phyloP scores from a whole-genome alignment of 2,113 vertebrate genomes.

The Cebus imitator region DNA sequence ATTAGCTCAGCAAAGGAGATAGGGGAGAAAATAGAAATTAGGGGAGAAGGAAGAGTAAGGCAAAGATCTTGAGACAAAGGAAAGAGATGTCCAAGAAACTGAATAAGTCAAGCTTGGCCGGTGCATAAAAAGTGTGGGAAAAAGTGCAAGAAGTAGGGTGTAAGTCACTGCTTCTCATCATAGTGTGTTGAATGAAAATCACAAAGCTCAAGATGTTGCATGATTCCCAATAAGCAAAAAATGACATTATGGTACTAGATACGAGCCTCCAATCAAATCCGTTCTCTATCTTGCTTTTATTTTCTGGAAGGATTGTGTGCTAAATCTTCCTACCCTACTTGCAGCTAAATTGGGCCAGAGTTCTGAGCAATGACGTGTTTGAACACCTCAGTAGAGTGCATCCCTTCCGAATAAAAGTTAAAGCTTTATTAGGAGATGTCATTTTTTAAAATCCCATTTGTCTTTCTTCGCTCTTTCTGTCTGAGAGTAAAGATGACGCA shows the following conservation, averaged over 20 bases:
- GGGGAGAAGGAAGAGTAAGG: background rate
- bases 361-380: background rate
- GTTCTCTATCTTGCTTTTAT: background rate
- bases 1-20: background rate
- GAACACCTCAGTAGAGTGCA: background rate
- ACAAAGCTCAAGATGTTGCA: background rate
- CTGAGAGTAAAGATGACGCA: background rate
- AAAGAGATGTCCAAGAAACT: background rate
- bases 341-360: background rate
- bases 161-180: background rate
- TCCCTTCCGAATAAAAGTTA: background rate
- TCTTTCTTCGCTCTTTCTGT: background rate
- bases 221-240: background rate
- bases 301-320: background rate
- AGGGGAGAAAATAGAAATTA: background rate
- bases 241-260: background rate
- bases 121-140: background rate
- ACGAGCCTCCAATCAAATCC: background rate
- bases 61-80: background rate
- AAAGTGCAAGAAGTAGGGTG: background rate
- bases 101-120: background rate
- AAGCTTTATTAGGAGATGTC: background rate
- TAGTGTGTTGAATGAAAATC: background rate
- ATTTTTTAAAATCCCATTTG: background rate
- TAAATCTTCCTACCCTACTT: background rate